Evolutionary conservation across 35 echinoderm and acorn worm species (phyloP).

Genomic region (Stichopus chloronotus): DNA sequence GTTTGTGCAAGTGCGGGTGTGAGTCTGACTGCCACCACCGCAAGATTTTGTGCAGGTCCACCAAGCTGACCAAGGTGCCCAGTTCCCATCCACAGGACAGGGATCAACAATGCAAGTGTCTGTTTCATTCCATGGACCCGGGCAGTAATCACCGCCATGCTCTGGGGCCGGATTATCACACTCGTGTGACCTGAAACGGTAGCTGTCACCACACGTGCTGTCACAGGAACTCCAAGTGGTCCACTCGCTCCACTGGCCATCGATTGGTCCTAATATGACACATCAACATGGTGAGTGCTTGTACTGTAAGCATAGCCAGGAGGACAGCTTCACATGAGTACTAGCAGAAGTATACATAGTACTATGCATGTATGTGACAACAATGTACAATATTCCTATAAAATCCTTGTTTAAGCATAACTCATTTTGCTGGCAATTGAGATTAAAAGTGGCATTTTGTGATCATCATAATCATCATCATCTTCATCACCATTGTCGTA

Average conservation of each 20-base stretch:
- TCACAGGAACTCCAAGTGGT: slow-evolving; percentile 14
- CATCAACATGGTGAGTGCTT: background rate
- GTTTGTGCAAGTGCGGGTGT: slow-evolving; percentile 58
- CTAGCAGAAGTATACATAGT: background rate
- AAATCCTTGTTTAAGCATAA: no score
- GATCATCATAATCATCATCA: no score
- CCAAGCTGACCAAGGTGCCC: slow-evolving; percentile 72
- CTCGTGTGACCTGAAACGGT: background rate
- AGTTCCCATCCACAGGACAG: slow-evolving; percentile 61
- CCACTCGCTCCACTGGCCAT: slow-evolving; percentile 33
- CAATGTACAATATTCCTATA: no score
- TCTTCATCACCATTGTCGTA: no score
- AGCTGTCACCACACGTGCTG: slow-evolving; percentile 14
- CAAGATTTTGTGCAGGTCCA: slow-evolving; percentile 56
- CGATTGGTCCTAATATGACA: slow-evolving; percentile 20
- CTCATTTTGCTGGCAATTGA: no score
- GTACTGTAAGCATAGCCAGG: no score
- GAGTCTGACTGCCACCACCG: slow-evolving; percentile 34
- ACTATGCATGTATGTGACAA: no score
- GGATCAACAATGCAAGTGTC: slow-evolving; percentile 62
- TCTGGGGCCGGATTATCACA: slow-evolving; percentile 39
- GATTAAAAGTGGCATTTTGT: no score
- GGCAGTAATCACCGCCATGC: slow-evolving; percentile 75
- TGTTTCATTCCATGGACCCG: slow-evolving; percentile 39
- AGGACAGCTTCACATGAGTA: no score